phyloP scores from a whole-genome alignment of 1,140 invertebrate species.

The Notospermus geniculatus region DNA sequence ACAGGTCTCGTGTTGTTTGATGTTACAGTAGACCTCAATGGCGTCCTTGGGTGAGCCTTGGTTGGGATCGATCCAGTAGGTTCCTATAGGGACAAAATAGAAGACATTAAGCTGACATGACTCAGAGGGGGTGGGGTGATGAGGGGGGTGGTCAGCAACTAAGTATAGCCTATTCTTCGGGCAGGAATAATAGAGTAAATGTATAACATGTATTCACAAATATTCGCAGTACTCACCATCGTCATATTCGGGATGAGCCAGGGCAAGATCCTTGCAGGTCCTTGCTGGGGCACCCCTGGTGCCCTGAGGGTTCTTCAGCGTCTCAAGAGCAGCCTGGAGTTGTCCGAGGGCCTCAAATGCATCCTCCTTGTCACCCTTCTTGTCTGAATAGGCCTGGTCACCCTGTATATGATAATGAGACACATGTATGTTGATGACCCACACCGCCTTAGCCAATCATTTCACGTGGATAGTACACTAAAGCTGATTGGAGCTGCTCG shows the following conservation, averaged over 20 bases:
- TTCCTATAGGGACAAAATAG: constrained; percentile 61
- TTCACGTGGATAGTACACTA: too few relatives aligned
- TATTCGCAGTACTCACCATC: constrained; percentile 26
- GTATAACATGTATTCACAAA: constrained; percentile 10
- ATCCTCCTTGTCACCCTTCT: constrained; percentile 69
- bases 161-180: background rate
- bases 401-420: background rate
- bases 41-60: constrained; percentile 75
- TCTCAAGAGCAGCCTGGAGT: constrained; percentile 72
- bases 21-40: constrained; percentile 79
- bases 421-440: background rate
- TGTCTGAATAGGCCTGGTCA: constrained; percentile 57
- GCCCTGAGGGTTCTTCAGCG: constrained; percentile 74
- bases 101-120: too few relatives aligned
- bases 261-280: constrained; percentile 74
- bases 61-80: constrained; percentile 89
- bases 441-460: too few relatives aligned
- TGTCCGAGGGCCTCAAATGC: constrained; percentile 77
- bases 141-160: background rate
- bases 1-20: constrained; percentile 69
- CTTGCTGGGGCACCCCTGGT: constrained; percentile 76
- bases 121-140: too few relatives aligned
- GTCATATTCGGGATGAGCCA: constrained; percentile 28
- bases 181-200: background rate
- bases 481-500: too few relatives aligned